Conservation (phyloP, 1,140 invertebrate species). For the Contarinia nasturtii region DNA sequence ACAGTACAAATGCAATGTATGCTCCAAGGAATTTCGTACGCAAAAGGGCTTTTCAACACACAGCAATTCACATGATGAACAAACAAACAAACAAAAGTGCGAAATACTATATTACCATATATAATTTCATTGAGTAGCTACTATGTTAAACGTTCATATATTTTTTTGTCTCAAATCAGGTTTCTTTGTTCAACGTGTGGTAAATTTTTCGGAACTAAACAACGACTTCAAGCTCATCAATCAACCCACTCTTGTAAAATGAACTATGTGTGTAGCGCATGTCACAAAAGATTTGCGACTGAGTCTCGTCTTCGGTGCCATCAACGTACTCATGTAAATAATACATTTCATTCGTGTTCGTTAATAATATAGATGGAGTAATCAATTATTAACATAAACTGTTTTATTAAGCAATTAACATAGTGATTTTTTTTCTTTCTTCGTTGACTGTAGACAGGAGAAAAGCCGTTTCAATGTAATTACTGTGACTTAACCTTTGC, state of each 20-base stretch:
- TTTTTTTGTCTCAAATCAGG: no score
- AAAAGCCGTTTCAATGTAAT: background rate
- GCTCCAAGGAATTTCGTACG: no score
- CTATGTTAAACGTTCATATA: no score
- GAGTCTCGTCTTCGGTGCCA: conserved; percentile 1
- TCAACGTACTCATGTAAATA: conserved; percentile 2
- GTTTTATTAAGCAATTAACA: background rate
- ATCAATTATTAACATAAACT: background rate
- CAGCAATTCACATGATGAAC: no score
- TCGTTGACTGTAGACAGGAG: background rate
- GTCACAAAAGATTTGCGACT: conserved; percentile 1
- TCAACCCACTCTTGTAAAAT: conserved; percentile 1
- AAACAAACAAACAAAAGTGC: no score
- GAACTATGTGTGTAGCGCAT: conserved; percentile 1
- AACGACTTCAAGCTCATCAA: background rate
- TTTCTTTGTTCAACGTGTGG: conserved; percentile 1
- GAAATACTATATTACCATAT: no score
- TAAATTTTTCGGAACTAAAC: conserved; percentile 2
- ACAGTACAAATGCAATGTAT: no score
- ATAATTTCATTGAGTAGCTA: no score
- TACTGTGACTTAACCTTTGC: conserved; percentile 2
- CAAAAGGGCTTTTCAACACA: no score
- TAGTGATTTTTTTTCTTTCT: background rate
- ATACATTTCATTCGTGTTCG: background rate
- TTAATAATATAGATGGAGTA: no score